These are phyloP conservation scores for Lycaena phlaeas DNA, from an alignment of 2,888 invertebrate genomes.

Conservation along the genomic window DNA sequence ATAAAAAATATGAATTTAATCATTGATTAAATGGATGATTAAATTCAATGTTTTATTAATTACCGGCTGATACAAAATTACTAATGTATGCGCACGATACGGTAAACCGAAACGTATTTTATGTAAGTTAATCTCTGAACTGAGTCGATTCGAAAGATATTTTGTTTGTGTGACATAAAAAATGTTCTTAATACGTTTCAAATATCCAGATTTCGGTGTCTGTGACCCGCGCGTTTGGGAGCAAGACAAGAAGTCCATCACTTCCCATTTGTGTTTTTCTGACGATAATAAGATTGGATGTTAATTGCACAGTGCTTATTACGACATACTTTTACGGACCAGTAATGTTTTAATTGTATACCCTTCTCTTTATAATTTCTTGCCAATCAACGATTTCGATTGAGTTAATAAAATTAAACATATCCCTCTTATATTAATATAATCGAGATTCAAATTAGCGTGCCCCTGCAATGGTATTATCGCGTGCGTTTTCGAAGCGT, in stretches of 20 bases:
- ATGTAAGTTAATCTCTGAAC: not conserved
- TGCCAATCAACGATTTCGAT: constrained; percentile 42
- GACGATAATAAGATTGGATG: constrained; percentile 57
- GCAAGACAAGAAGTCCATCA: constrained; percentile 45
- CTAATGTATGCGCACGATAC: not conserved
- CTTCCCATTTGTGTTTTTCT: constrained; percentile 57
- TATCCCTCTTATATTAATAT: constrained; percentile 5
- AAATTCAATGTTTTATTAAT: no score
- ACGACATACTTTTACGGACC: constrained; percentile 57
- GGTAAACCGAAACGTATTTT: not conserved
- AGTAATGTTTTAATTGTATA: constrained; percentile 69
- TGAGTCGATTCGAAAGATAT: not conserved
- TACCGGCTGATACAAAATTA: no score
- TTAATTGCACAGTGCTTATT: constrained; percentile 62
- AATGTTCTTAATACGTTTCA: not conserved
- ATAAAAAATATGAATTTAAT: no score
- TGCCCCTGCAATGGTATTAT: constrained; percentile 27
- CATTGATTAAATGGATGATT: no score
- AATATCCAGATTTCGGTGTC: constrained; percentile 16
- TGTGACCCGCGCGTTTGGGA: constrained; percentile 27
- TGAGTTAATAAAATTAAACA: constrained; percentile 51
- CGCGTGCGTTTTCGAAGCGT: constrained; percentile 30
- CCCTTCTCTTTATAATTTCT: constrained; percentile 42
- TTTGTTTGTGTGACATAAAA: not conserved
- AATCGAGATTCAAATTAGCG: no score